Evolutionary conservation across 2,797 vertebrate genomes (phyloP), one percentile per base, ranked within the genome.

Genomic region (Hylomyscus alleni): DNA sequence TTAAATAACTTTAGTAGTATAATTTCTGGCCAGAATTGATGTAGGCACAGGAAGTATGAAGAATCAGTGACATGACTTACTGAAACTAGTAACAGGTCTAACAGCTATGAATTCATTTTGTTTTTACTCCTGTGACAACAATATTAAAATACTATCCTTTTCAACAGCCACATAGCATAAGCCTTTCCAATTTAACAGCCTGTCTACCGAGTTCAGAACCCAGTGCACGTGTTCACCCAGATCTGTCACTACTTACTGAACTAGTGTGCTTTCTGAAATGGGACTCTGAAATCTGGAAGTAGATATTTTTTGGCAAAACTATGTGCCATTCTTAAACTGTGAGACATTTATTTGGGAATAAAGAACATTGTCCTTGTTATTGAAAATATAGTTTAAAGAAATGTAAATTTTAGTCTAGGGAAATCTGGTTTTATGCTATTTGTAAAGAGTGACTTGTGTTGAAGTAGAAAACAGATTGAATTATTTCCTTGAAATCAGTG

Each of bases 381-480:
- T 95, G 87, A 96, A 97, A 91, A 91, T 11, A 95, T 89, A 91
- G 77, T 62, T 95, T 62, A 91, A 94, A 80, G 75, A 91, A 97
- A 90, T 86, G 5, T 93, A 95, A 90, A 93, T 92, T 91, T 96
- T 95, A 93, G n/a, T 95, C 73, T 83, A 58, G 19, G 40, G 80
- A 96, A 77, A 84, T 91, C 5, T 94, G 10, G 20, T 90, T 95
- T 47, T 97, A 44, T 44, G 67, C 40, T 90, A 94, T 73, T 92
- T 97, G 95, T 90, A 93, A 94, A 81, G 10, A 90, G 12, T 12
- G 86, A 47, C 52, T 29, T 93, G 14, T 20, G 88, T 94, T 73
- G 58, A 93, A 34, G 76, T 22, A 89, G 67, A 81, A 94, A 94
- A 60, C 6, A 34, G 7, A 92, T n/a, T 60, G 47, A 44, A 90